Conservation (phyloP, 2,113 vertebrate species). For the Phodopus roborovskii region DNA sequence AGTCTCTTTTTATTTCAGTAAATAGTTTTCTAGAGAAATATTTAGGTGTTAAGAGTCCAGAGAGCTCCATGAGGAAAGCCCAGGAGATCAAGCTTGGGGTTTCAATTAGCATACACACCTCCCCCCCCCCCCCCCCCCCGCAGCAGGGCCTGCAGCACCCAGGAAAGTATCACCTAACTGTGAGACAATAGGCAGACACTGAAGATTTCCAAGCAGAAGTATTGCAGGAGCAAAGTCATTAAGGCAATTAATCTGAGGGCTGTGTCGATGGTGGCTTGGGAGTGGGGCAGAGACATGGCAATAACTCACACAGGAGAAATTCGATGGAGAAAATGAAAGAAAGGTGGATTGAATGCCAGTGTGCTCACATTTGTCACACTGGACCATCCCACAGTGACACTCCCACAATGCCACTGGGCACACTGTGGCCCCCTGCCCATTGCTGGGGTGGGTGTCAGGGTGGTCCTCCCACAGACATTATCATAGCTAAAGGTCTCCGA, state of each 20-base stretch:
- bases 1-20: not conserved
- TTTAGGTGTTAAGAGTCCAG: not conserved
- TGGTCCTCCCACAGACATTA: not conserved
- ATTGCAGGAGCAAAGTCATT: not conserved
- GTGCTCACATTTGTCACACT: not conserved
- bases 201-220: not conserved
- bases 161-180: not conserved
- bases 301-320: not conserved
- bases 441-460: too few relatives aligned
- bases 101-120: not conserved
- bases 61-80: not conserved
- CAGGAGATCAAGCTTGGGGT: too few relatives aligned
- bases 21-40: not conserved
- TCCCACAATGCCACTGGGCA: not conserved
- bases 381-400: not conserved
- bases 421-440: fast-evolving
- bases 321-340: not conserved
- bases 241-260: constrained; percentile 12
- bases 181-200: not conserved
- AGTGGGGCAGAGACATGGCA: not conserved
- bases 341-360: fast-evolving
- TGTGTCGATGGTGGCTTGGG: not conserved
- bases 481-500: not conserved
- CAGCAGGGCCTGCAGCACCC: not conserved
- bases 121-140: fast-evolving